Percentiles rank a stretch among this genome's conserved stretches.
Evolutionary conservation across 2,113 vertebrate species (phyloP).

Genomic region (Aspiorhynchus laticeps): DNA sequence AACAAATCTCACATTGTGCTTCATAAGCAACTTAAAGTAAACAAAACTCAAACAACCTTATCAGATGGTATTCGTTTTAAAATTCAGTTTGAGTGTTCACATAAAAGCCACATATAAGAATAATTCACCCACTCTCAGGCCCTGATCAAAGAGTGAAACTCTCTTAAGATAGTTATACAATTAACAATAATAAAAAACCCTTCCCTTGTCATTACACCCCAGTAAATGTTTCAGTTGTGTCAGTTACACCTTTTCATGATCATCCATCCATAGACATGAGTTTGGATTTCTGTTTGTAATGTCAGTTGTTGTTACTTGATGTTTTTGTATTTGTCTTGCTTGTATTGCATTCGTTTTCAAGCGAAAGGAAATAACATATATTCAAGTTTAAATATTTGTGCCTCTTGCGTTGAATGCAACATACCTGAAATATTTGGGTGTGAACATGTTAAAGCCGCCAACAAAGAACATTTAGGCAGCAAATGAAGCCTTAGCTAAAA

Average conservation of each 20-base stretch:
- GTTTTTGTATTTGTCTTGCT: slow-evolving; percentile 13
- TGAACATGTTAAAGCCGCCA: slow-evolving; percentile 1
- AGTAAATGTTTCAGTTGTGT: not conserved
- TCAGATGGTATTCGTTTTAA: not conserved
- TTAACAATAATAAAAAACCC: not conserved
- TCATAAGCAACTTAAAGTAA: not conserved
- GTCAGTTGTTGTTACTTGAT: not conserved
- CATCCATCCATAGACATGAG: slow-evolving; percentile 5
- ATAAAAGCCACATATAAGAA: not conserved
- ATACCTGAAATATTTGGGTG: slow-evolving; percentile 11
- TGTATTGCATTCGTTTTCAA: not conserved
- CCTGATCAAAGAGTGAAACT: not conserved
- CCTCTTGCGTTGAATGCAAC: not conserved
- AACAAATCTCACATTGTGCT: not conserved
- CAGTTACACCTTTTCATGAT: slow-evolving; percentile 8
- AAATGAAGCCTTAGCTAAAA: not conserved
- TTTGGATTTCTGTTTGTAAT: slow-evolving; percentile 8
- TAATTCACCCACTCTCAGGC: not conserved
- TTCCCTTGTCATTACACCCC: not conserved
- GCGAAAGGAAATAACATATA: not conserved
- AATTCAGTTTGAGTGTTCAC: not conserved
- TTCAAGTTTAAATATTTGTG: slow-evolving; percentile 9
- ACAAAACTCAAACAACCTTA: not conserved
- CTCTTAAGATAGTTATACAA: not conserved
- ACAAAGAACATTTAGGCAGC: not conserved